phyloP scores from a whole-genome alignment of 2,113 vertebrate species.

The Sarotherodon lohbergeri region DNA sequence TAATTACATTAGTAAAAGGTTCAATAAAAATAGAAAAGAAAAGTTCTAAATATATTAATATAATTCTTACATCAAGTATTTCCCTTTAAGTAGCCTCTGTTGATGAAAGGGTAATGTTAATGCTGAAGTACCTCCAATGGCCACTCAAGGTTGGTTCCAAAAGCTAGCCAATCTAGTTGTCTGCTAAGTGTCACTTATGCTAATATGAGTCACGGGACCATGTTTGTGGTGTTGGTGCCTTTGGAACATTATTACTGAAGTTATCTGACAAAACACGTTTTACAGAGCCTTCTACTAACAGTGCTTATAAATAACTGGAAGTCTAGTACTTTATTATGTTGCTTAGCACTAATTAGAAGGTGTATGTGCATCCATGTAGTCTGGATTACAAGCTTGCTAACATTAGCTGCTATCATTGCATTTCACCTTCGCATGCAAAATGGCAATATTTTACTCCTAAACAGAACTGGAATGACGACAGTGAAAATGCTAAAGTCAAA shows the following conservation, averaged over 20 bases:
- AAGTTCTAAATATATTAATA: neutral
- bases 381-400: neutral
- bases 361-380: neutral
- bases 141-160: neutral
- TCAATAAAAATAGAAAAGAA: neutral
- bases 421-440: neutral
- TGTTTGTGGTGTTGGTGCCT: neutral
- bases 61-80: neutral
- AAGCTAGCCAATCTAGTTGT: neutral
- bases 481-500: neutral
- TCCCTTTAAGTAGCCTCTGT: neutral
- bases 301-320: neutral
- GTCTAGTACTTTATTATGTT: neutral
- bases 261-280: neutral
- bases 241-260: neutral
- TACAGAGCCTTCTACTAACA: neutral
- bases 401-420: neutral
- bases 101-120: neutral
- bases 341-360: neutral
- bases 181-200: neutral
- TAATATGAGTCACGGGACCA: neutral
- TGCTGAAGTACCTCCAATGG: neutral
- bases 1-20: neutral
- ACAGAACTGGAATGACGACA: neutral
- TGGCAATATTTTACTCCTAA: neutral